Evolutionary conservation across 2,113 vertebrate genomes (phyloP), one percentile per base, ranked within the genome.

Genomic region (Ranitomeya variabilis): DNA sequence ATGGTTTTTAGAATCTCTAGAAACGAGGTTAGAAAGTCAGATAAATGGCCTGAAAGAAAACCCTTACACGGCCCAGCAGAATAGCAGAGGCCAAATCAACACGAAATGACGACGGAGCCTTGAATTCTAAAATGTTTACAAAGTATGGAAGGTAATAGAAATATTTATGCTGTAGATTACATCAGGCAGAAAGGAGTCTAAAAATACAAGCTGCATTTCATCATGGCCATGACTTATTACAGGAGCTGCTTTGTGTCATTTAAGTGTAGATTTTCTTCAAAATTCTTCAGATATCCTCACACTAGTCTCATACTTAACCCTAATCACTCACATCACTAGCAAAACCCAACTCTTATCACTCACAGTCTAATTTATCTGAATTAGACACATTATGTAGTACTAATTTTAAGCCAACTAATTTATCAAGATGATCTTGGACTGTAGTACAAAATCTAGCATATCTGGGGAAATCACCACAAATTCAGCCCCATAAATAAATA

Each of bases 91-190:
- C 62, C 81, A 62, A 60, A 62, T 10, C 7, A 3, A 80, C 4
- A 6, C 78, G 26, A 59, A 59, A 13, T 4, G 13, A 80, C 54
- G 15, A 37, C 9, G 15, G 23, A 31, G 79, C 55, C 59, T 37
- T 19, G 57, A 4, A 81, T 81, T 59, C 37, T 37, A 37, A 59
- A 80, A 81, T 31, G 59, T 60, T 81, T 62, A 60, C 57, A 81
- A 62, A 60, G 57, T 11, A 10, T 60, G 26, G 31, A 62, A 60
- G 23, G 79, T 81, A 81, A 6, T 6, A 37, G 23, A 62, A 81
- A 81, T 79, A 79, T 79, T 76, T 76, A 76, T 76, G 37, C 73
- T 52, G 52, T 23, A 23, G 21, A 23, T 52, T 51, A 54, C 13
- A 21, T 21, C 1, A 77, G 51, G 45, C 37, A 78, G 18, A 54